These are phyloP conservation scores for Eleutherodactylus coqui DNA, from an alignment of 2,797 vertebrate genomes.

Conservation along the genomic window DNA sequence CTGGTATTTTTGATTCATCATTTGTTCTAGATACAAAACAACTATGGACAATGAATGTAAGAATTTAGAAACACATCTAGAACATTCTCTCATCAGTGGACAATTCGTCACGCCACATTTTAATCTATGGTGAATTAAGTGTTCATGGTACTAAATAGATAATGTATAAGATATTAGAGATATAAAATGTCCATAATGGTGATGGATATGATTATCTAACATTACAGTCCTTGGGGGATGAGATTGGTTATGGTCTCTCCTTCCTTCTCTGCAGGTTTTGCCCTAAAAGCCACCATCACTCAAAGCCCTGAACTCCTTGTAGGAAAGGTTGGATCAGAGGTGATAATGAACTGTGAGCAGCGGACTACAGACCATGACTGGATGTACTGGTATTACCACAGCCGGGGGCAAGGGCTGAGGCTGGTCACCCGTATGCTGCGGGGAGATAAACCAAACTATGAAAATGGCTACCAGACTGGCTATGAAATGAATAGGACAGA, in stretches of 20 bases:
- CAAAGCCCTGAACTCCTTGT: not conserved
- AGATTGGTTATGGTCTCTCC: not conserved
- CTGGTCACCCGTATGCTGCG: not conserved
- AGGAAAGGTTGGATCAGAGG: not conserved
- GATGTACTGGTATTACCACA: constrained; percentile 49
- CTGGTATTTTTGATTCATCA: no score
- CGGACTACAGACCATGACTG: constrained; percentile 27
- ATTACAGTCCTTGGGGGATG: not conserved
- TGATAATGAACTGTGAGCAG: constrained; percentile 13
- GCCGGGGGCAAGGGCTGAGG: constrained; percentile 20
- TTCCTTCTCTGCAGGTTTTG: not conserved
- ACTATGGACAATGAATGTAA: no score
- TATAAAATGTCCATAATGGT: not conserved
- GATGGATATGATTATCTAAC: not conserved
- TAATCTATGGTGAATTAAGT: no score
- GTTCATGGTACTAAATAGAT: not conserved
- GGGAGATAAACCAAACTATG: not conserved
- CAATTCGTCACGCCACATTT: no score
- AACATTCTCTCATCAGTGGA: no score
- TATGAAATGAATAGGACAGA: not conserved
- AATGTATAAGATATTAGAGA: no score
- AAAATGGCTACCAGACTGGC: not conserved
- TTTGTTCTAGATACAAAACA: no score
- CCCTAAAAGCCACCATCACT: constrained; percentile 21
- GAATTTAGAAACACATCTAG: no score